Evolutionary conservation across 2,888 invertebrate species (phyloP).

Genomic region (Tachina lurida): DNA sequence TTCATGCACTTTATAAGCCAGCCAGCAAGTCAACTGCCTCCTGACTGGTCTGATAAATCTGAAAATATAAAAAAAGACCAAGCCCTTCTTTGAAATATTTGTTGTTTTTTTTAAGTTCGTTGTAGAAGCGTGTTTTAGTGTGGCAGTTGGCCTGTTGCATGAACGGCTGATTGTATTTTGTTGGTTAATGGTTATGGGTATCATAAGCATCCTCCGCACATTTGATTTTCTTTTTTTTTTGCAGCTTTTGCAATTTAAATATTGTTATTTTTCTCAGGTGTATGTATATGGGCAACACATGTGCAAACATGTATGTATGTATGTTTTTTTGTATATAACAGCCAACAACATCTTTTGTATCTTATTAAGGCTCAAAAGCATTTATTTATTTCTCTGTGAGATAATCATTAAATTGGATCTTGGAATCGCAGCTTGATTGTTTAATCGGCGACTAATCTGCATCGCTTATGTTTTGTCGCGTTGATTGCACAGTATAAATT

Average conservation of each 20-base stretch:
- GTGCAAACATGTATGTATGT: conserved; percentile 10
- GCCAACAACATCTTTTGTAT: conserved; percentile 48
- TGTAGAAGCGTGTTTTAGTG: conserved; percentile 2
- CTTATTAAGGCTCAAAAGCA: conserved; percentile 66
- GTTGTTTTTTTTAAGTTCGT: conserved; percentile 16
- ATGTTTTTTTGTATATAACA: background rate
- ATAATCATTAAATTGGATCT: conserved; percentile 74
- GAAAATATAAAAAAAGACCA: conserved; percentile 46
- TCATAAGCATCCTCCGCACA: conserved; percentile 68
- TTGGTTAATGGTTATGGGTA: conserved; percentile 63
- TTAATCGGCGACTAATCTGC: conserved; percentile 75
- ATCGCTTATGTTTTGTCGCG: conserved; percentile 73
- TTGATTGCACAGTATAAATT: conserved; percentile 74
- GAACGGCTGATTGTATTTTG: conserved; percentile 52
- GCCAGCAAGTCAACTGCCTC: conserved; percentile 49
- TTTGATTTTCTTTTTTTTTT: conserved; percentile 36
- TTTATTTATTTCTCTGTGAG: conserved; percentile 60
- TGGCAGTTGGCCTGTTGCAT: conserved; percentile 34
- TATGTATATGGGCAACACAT: conserved; percentile 30
- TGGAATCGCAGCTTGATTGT: conserved; percentile 74
- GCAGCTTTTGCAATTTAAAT: conserved; percentile 47
- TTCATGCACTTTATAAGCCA: conserved; percentile 32
- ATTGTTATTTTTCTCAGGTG: conserved; percentile 61
- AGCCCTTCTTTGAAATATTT: conserved; percentile 55
- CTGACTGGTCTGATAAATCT: conserved; percentile 50